phyloP scores from a whole-genome alignment of 1,140 invertebrate genomes.

The Branchinecta lynchi region DNA sequence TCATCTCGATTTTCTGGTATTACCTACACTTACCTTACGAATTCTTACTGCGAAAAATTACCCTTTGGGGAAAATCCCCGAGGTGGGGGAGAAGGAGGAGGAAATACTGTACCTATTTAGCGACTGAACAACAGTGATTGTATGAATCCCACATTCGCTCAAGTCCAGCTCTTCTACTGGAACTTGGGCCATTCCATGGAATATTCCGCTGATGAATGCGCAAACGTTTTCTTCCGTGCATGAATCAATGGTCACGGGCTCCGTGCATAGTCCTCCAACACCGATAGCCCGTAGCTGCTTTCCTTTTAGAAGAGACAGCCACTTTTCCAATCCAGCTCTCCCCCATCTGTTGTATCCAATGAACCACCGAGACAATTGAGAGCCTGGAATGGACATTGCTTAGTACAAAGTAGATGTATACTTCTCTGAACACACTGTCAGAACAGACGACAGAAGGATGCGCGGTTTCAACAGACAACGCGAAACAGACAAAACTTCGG shows the following conservation, averaged over 20 bases:
- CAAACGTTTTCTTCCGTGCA: neutral
- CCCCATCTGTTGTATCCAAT: slow-evolving; percentile 3
- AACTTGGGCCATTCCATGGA: neutral
- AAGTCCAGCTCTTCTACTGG: neutral
- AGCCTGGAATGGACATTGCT: no score
- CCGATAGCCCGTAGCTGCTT: neutral
- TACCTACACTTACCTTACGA: no score
- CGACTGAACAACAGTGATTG: neutral
- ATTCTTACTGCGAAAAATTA: no score
- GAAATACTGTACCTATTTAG: neutral
- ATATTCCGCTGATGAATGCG: neutral
- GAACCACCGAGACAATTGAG: neutral
- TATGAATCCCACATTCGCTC: neutral
- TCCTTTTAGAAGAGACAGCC: neutral
- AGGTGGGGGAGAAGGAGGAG: neutral
- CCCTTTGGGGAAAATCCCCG: no score
- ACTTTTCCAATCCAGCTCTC: neutral
- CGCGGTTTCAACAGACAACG: no score
- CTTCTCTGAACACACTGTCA: no score
- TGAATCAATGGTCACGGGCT: neutral
- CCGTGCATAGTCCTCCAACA: neutral
- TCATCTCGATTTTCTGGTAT: no score
- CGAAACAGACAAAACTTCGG: no score
- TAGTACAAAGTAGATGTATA: no score
- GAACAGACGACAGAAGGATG: no score